Percentiles rank a stretch among this genome's conserved stretches.
These are phyloP conservation scores for Sphenodon punctatus DNA, from an alignment of 2,797 vertebrate genomes.

Conservation along the genomic window DNA sequence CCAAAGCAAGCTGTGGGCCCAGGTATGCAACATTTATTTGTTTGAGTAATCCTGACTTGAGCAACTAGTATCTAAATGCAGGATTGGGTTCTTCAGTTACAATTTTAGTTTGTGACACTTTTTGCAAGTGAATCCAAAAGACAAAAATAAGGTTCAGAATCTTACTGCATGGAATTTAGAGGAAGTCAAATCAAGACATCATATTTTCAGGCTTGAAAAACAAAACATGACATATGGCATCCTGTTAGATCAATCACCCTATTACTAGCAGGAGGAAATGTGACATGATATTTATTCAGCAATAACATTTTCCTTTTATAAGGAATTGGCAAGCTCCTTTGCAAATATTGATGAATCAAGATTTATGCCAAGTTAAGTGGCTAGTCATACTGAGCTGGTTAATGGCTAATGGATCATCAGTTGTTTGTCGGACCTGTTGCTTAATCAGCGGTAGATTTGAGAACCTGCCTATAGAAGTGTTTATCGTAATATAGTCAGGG, in stretches of 20 bases:
- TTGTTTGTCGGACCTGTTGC: background rate
- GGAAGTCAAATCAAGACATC: background rate
- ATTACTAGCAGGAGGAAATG: background rate
- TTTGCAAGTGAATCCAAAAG: background rate
- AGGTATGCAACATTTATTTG: background rate
- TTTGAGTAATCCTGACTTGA: background rate
- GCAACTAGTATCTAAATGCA: background rate
- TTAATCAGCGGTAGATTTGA: background rate
- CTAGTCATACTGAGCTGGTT: background rate
- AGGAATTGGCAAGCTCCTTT: background rate
- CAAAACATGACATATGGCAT: background rate
- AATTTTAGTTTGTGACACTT: background rate
- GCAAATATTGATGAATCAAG: background rate
- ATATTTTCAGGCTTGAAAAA: background rate
- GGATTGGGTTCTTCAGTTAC: background rate
- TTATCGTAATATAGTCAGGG: background rate
- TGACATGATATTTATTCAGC: background rate
- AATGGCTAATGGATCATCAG: background rate
- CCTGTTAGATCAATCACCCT: background rate
- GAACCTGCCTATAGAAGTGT: background rate
- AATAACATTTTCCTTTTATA: background rate
- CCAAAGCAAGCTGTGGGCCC: background rate
- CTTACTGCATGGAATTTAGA: background rate
- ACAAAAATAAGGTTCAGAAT: background rate
- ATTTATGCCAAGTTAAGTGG: background rate